A percentile compares a stretch with the other conserved stretches of the same genome.
Evolutionary conservation across 2,888 invertebrate genomes (phyloP).

Genomic region (Eupelmus urozonus): DNA sequence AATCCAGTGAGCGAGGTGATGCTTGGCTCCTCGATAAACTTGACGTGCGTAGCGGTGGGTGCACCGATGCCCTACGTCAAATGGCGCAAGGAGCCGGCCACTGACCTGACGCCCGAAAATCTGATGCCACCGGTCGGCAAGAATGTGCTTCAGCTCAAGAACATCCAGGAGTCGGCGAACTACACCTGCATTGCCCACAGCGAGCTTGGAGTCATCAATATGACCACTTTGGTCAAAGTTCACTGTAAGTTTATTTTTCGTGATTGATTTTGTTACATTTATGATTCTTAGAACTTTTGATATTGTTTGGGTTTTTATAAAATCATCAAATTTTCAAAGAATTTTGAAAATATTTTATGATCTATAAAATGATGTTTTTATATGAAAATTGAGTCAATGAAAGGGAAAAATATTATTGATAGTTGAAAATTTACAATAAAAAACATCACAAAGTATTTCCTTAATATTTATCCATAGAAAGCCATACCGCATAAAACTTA

Average conservation of each 20-base stretch:
- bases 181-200: constrained; percentile 98
- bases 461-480: no score
- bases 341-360: no score
- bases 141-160: constrained; percentile 90
- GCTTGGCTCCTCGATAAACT: constrained; percentile 92
- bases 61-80: constrained; percentile 99
- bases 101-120: constrained; percentile 93
- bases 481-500: no score
- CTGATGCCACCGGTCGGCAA: constrained; percentile 90
- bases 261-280: no score
- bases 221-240: constrained; percentile 93
- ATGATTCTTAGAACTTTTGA: no score
- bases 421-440: no score
- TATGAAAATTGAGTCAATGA: no score
- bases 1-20: constrained; percentile 91
- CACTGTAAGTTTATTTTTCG: constrained; percentile 87
- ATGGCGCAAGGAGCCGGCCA: constrained; percentile 90
- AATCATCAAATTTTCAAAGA: no score
- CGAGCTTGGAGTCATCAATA: constrained; percentile 94
- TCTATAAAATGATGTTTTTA: no score
- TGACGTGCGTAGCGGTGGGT: constrained; percentile 98
- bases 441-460: no score
- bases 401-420: no score
- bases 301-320: no score
- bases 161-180: constrained; percentile 95